phyloP scores from a whole-genome alignment of 2,113 vertebrate genomes.

The Probosciger aterrimus region DNA sequence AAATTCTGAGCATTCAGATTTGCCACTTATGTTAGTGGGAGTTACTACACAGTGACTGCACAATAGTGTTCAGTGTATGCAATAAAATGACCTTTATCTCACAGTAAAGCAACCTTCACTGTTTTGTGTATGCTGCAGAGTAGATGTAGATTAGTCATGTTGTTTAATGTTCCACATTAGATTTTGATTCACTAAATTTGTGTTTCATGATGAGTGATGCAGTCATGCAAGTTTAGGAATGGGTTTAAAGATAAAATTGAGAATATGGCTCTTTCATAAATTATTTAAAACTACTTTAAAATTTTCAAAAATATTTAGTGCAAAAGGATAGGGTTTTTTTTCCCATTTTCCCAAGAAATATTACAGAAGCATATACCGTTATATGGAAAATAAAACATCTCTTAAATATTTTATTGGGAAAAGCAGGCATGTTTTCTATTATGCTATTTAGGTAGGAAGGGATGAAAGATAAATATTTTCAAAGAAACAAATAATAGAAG shows the following conservation, averaged over 20 bases:
- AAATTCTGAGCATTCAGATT: neutral
- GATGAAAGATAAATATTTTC: neutral
- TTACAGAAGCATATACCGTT: constrained; percentile 46
- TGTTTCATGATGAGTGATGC: neutral
- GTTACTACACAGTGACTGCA: neutral
- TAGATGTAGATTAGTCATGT: neutral
- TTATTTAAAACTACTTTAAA: constrained; percentile 58
- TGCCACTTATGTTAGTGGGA: neutral
- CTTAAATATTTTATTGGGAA: constrained; percentile 6
- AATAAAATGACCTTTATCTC: neutral
- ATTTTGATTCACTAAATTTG: neutral
- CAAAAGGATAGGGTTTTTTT: constrained; percentile 23
- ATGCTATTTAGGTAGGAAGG: neutral
- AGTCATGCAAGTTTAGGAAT: neutral
- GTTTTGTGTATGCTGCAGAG: neutral
- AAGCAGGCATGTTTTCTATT: constrained; percentile 17
- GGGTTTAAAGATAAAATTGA: constrained; percentile 18
- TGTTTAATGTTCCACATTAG: neutral
- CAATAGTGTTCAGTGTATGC: neutral
- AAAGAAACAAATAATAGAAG: constrained; percentile 15
- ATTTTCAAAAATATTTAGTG: constrained; percentile 69
- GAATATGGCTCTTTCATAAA: constrained; percentile 50
- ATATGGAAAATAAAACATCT: constrained; percentile 65
- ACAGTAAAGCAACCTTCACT: neutral
- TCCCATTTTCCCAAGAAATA: neutral